Percentiles rank a stretch among this genome's conserved stretches.
phyloP scores from a whole-genome alignment of 2,888 invertebrate species.

The Drosophila buzzatii region DNA sequence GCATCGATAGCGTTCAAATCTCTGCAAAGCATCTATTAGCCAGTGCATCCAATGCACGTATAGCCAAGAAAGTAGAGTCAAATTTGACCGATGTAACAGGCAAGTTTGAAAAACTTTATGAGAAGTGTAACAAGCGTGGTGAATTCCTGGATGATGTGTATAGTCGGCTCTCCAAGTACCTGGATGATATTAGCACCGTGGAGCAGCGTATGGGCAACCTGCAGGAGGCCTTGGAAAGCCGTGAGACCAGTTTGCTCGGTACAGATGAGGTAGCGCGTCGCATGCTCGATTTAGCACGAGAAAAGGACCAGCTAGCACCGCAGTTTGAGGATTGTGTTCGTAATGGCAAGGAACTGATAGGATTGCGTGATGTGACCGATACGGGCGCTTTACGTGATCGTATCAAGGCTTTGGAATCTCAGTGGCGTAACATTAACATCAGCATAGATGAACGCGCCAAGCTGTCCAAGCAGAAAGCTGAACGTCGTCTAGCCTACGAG shows the following conservation, averaged over 20 bases:
- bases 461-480: constrained; percentile 92
- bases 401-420: constrained; percentile 93
- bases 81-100: constrained; percentile 94
- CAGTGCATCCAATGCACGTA: constrained; percentile 92
- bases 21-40: constrained; percentile 93
- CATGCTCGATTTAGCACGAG: constrained; percentile 86
- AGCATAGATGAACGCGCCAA: constrained; percentile 94
- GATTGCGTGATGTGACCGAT: constrained; percentile 95
- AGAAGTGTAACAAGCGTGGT: constrained; percentile 91
- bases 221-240: constrained; percentile 90
- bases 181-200: constrained; percentile 88
- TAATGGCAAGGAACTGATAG: constrained; percentile 92
- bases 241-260: constrained; percentile 89
- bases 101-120: constrained; percentile 94
- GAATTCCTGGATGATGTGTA: constrained; percentile 94
- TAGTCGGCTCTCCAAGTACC: constrained; percentile 89
- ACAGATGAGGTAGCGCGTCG: constrained; percentile 88
- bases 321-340: constrained; percentile 92
- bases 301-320: constrained; percentile 88
- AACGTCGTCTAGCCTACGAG: constrained; percentile 95
- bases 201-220: constrained; percentile 91
- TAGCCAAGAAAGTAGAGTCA: constrained; percentile 95
- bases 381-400: constrained; percentile 93
- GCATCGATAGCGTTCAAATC: constrained; percentile 92
- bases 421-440: constrained; percentile 94